Evolutionary conservation across 30 jellyfish, hydroid and myxozoan genomes (phyloP), one percentile per base, ranked within the genome.

Genomic region (Nemopilema nomurai): DNA sequence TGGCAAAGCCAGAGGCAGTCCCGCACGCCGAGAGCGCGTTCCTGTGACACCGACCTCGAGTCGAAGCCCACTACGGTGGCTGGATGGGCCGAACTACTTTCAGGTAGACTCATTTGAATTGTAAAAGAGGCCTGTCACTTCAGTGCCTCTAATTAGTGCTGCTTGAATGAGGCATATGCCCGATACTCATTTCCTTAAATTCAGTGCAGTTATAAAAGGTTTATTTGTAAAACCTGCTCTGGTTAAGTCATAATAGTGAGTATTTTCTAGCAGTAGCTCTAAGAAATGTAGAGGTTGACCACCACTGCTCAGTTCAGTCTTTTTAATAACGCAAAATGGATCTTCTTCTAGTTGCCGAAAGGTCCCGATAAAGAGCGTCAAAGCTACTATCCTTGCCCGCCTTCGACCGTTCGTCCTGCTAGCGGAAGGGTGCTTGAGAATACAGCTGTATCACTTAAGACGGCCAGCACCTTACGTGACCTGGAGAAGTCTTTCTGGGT

Each of bases 61-160:
- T 8, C 80, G 88, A 83, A 73, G 88, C 68, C 95, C 97, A 31
- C 51, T 83, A 76, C 83, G 68, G 49, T 90, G 97, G 97, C 95
- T 89, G 7, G 95, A 84, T 49, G 94, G 95, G 63, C 97, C 97
- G n/a, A 74, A 74, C 26, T 90, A 71, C 62, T 90, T 28, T 72
- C 92, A 89, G 87, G 97, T 89, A 49, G 17, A 41, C 13, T 41
- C 13, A 13, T 41, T 3, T 41, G n/a, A n/a, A n/a, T n/a, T n/a
- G n/a, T n/a, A n/a, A n/a, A n/a, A n/a, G n/a, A n/a, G n/a, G n/a
- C n/a, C n/a, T n/a, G n/a, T n/a, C n/a, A n/a, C n/a, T n/a, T n/a
- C n/a, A n/a, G n/a, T n/a, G n/a, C n/a, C n/a, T n/a, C n/a, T n/a
- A n/a, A n/a, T 41, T 41, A 41, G 13, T 41, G 6, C 13, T 41